Conservation (phyloP, 2,113 vertebrate species). For the Forbesichthys agassizii region DNA sequence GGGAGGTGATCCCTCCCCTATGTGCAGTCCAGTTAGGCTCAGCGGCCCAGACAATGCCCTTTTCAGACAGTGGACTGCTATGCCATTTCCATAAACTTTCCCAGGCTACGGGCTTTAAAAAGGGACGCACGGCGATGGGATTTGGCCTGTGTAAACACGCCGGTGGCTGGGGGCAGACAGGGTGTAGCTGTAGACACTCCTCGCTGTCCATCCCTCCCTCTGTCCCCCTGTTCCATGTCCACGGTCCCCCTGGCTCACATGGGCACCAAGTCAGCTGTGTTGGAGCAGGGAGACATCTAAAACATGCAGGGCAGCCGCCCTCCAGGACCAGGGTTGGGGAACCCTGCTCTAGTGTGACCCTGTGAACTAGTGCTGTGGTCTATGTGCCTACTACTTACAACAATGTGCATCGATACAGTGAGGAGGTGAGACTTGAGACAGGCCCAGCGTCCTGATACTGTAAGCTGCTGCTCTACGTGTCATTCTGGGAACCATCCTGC, state of each 20-base stretch:
- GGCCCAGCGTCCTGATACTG: too few relatives aligned
- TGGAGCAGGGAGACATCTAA: too few relatives aligned
- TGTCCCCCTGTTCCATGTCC: conserved; percentile 14
- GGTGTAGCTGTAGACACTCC: conserved; percentile 36
- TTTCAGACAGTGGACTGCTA: conserved; percentile 76
- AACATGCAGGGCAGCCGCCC: too few relatives aligned
- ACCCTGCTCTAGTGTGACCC: too few relatives aligned
- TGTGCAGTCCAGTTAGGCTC: conserved; percentile 62
- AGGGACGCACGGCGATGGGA: conserved; percentile 59
- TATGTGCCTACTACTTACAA: too few relatives aligned
- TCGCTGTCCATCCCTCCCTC: background rate
- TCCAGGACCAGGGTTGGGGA: too few relatives aligned
- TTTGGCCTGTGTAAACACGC: conserved; percentile 73
- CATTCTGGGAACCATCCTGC: too few relatives aligned
- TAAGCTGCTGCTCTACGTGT: too few relatives aligned
- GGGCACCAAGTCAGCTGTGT: background rate
- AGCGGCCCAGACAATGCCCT: conserved; percentile 70
- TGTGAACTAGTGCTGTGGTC: too few relatives aligned
- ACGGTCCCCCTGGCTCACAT: conserved; percentile 18
- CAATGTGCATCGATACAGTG: too few relatives aligned
- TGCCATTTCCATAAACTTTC: conserved; percentile 77
- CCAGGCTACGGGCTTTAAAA: conserved; percentile 75
- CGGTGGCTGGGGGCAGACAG: conserved; percentile 45
- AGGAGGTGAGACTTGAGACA: too few relatives aligned
- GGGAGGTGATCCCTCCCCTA: conserved; percentile 53